These are phyloP conservation scores for Pseudolaguvia tuberculata DNA, from an alignment of 2,113 vertebrate genomes.

Conservation along the genomic window DNA sequence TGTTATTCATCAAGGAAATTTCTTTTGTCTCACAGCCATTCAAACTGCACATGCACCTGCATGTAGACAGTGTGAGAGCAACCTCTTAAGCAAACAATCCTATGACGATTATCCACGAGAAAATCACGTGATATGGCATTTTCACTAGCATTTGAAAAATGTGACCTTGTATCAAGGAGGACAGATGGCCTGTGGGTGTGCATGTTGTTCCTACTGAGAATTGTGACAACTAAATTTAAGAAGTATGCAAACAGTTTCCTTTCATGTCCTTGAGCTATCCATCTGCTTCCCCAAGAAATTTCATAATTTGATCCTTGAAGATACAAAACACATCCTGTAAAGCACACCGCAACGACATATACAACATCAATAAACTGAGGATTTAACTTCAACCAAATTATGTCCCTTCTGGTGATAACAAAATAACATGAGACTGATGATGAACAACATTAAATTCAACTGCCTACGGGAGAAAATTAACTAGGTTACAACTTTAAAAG, in stretches of 20 bases:
- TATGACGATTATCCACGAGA: neutral
- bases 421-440: slow-evolving; percentile 9
- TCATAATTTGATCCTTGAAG: slow-evolving; percentile 16
- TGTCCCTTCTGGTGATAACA: slow-evolving; percentile 1
- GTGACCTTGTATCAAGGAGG: slow-evolving; percentile 24
- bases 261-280: slow-evolving; percentile 36
- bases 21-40: slow-evolving; percentile 6
- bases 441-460: neutral
- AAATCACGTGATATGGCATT: slow-evolving; percentile 3
- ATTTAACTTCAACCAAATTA: slow-evolving; percentile 18
- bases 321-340: slow-evolving; percentile 31
- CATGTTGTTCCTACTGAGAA: slow-evolving; percentile 50
- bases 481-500: slow-evolving; percentile 14
- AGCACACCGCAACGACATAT: slow-evolving; percentile 3
- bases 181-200: slow-evolving; percentile 56
- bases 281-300: slow-evolving; percentile 33
- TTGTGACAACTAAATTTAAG: slow-evolving; percentile 32
- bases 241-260: slow-evolving; percentile 40
- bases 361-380: slow-evolving; percentile 10
- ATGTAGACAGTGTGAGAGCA: neutral
- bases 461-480: neutral
- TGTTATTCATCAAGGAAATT: slow-evolving; percentile 24
- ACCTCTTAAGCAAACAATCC: slow-evolving; percentile 16
- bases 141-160: slow-evolving; percentile 7
- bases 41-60: slow-evolving; percentile 2